Conservation (phyloP, 2,797 vertebrate genomes). For the Oceanodroma leucorhoa region DNA sequence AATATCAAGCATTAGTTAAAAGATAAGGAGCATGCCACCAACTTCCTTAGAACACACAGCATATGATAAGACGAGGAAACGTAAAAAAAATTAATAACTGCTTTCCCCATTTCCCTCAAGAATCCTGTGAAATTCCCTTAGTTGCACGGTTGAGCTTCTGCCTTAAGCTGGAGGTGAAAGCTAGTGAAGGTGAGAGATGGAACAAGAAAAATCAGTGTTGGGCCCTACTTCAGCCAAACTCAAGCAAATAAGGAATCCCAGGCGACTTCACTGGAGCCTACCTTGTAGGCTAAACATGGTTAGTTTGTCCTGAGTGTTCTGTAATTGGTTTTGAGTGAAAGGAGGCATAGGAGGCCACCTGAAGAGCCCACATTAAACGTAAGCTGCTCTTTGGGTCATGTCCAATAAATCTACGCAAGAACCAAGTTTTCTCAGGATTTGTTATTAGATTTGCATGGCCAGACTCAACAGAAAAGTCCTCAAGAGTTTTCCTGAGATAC, state of each 20-base stretch:
- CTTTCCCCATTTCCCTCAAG: neutral
- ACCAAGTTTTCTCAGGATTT: neutral
- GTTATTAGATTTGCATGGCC: neutral
- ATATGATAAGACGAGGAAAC: neutral
- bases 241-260: neutral
- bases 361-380: neutral
- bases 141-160: neutral
- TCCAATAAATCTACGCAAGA: neutral
- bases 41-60: neutral
- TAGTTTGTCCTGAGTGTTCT: neutral
- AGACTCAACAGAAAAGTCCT: neutral
- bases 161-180: neutral
- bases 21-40: neutral
- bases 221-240: neutral
- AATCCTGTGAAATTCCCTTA: neutral
- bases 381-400: neutral
- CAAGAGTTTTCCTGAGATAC: neutral
- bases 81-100: neutral
- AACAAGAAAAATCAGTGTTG: neutral
- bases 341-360: neutral
- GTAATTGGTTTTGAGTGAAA: neutral
- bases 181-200: neutral
- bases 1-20: neutral
- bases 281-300: neutral
- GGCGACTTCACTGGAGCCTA: neutral